phyloP scores from a whole-genome alignment of 2,797 vertebrate species.

The Chelmon rostratus region DNA sequence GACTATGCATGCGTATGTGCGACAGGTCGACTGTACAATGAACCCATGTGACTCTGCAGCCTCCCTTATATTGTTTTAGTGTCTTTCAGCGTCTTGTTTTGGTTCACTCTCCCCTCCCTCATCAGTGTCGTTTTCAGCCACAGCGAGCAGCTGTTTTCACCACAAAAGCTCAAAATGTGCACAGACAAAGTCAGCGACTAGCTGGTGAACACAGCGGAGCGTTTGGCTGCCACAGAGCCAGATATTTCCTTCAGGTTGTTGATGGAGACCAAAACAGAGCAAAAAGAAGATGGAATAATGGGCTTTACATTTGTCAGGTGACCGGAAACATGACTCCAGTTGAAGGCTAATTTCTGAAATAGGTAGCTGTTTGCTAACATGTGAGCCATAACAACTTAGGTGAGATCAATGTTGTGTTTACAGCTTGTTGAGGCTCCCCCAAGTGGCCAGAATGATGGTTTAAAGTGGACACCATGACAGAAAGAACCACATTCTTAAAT shows the following conservation, averaged over 20 bases:
- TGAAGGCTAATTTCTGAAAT: too few relatives aligned
- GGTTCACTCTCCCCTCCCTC: neutral
- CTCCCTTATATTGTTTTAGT: neutral
- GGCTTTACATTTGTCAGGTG: neutral
- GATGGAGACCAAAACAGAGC: neutral
- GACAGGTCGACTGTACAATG: neutral
- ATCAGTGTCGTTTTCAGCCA: neutral
- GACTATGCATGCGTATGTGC: neutral
- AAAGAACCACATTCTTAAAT: neutral
- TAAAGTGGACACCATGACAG: neutral
- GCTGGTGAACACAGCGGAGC: neutral
- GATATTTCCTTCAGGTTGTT: neutral
- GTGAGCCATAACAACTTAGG: neutral
- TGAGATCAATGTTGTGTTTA: neutral
- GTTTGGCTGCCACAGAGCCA: neutral
- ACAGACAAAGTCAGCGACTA: neutral
- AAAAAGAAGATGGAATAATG: neutral
- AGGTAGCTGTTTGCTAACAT: too few relatives aligned
- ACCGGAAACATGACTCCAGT: too few relatives aligned
- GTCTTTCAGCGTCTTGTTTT: neutral
- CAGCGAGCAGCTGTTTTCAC: neutral
- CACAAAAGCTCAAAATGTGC: neutral
- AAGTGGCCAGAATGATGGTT: neutral
- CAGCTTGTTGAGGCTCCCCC: neutral
- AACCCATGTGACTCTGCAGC: neutral